Evolutionary conservation across 2,888 invertebrate species (phyloP), one percentile per base, ranked within the genome.

Genomic region (Cotesia congregata): DNA sequence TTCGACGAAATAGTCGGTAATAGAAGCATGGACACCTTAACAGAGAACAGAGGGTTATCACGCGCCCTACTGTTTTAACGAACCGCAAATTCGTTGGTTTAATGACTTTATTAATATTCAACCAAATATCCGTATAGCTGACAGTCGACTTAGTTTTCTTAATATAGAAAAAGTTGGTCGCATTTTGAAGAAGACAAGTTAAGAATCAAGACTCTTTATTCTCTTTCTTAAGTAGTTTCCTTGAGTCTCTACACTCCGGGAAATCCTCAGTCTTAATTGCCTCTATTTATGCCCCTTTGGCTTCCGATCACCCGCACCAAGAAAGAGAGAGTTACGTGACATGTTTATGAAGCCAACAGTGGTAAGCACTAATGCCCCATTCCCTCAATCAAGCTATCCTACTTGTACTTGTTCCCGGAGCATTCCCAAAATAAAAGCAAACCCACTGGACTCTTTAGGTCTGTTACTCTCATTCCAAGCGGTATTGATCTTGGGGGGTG

Each of bases 21-120:
- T n/a, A n/a, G n/a, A n/a, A n/a, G n/a, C n/a, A n/a, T n/a, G n/a
- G 80, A 82, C 78, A 79, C 82, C 83, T 84, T 84, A 85, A 83
- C 85, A 82, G 30, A 30, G 30, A 30, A 30, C 30, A 30, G 82
- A 77, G 80, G 76, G 15, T 82, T 82, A 83, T 85, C 85, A 84
- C 85, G 83, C 84, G 83, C 83, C 87, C 86, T 84, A 83, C 81
- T 83, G 82, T 72, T 78, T 85, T 88, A 89, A 89, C 87, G 88
- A 88, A 89, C 89, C 88, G 87, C 89, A 89, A 89, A 89, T 87
- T 88, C 87, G 87, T 88, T 88, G 87, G 87, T 89, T 88, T 88
- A 89, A 89, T 88, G 88, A 88, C 87, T 86, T 87, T 88, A 86
- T 89, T 89, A 89, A 89, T 89, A 89, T 88, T 89, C 88, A 88